Evolutionary conservation across 2,113 vertebrate genomes (phyloP).

Genomic region (Nipponia nippon): DNA sequence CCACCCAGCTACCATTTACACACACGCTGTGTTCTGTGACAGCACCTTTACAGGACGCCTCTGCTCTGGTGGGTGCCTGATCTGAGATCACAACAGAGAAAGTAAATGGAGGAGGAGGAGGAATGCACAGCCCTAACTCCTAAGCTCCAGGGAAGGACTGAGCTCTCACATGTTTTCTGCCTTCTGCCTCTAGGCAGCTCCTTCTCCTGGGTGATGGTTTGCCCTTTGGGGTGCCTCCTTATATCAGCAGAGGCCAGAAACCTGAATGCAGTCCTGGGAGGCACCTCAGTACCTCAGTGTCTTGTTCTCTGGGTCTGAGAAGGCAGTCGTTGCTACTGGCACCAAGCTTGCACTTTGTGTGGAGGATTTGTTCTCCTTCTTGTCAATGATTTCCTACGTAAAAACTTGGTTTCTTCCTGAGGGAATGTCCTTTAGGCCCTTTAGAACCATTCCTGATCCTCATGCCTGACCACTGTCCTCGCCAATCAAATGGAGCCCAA

Average conservation of each 20-base stretch:
- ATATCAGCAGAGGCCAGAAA: not conserved
- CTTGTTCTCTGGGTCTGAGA: not conserved
- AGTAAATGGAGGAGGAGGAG: not conserved
- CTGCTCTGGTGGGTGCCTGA: not conserved
- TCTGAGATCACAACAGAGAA: not conserved
- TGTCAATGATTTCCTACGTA: not conserved
- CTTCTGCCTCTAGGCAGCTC: not conserved
- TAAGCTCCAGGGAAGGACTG: not conserved
- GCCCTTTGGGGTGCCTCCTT: not conserved
- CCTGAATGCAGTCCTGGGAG: not conserved
- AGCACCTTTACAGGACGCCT: not conserved
- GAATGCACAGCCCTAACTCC: not conserved
- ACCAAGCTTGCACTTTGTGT: not conserved
- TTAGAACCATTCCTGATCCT: not conserved
- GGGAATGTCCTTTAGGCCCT: not conserved
- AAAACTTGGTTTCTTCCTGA: not conserved
- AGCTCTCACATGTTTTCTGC: not conserved
- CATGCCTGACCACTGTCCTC: not conserved
- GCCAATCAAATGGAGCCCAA: not conserved
- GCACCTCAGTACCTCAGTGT: not conserved
- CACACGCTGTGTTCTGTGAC: rapidly evolving
- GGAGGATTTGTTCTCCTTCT: not conserved
- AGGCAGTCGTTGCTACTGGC: not conserved
- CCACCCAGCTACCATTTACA: rapidly evolving
- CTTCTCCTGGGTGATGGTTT: not conserved